Evolutionary conservation across 2,888 invertebrate species (phyloP), one percentile per base, ranked within the genome.

Genomic region (Limenitis camilla): DNA sequence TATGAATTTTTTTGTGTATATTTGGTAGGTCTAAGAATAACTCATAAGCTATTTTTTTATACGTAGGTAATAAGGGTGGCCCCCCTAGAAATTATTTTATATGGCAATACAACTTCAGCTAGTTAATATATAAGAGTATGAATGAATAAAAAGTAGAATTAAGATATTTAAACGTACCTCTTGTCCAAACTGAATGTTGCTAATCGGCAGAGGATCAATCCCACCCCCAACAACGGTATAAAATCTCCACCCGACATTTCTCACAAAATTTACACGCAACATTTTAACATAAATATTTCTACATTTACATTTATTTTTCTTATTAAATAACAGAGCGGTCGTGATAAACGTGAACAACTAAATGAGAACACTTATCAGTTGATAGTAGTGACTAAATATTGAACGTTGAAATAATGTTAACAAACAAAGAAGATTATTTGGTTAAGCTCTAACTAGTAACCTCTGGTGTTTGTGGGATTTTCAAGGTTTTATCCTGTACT

Each of bases 351-450:
- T 49, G 32, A 43, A 49, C 41, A 53, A 55, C 52, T 44, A 64
- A 68, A 66, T 61, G 66, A 63, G 68, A 64, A 41, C 63, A 55
- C 61, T 65, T 69, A 69, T 68, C 68, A 28, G 42, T 48, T 63
- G 65, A 62, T 64, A 62, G 57, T 58, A 61, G 57, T 58, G 56
- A 64, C 56, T 59, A 62, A 60, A 61, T 58, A 62, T 58, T 60
- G 55, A 44, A 54, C 44, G 57, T 57, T 40, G 40, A 58, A 59
- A 58, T 54, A 35, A 59, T 53, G 57, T 55, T 55, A 53, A 61
- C 56, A 54, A 56, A 59, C 54, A 62, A 59, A 47, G 48, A 27
- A 47, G 47, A 55, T 49, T 52, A 60, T 48, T 53, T 51, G 32
- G 30, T 51, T 41, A 44, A 42, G 52, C 28, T 54, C 29, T 10